Evolutionary conservation across 2,888 invertebrate species (phyloP), one percentile per base, ranked within the genome.

Genomic region (Pelosia muscerda): DNA sequence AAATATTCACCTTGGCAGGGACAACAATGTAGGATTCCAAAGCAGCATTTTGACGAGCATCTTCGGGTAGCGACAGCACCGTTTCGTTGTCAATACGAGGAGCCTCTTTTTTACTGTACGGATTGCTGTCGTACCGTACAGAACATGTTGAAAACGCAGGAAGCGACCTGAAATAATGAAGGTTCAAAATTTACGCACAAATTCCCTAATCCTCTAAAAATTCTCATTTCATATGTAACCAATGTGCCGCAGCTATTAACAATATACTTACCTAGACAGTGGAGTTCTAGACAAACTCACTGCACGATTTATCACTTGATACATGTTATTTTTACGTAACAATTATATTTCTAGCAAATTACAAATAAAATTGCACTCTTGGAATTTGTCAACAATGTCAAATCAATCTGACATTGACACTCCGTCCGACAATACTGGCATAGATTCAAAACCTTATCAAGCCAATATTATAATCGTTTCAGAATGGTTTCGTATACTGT

Each of bases 1-100:
- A 5, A 15, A n/a, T 28, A 42, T 23, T 78, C 90, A 96, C 96
- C 82, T 94, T 93, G 15, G 88, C 88, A 59, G 96, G 94, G 11
- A 97, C 95, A 38, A 93, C 90, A 84, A 97, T 96, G 58, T 93
- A 92, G 65, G 93, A 91, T 68, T 96, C 94, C 77, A 96, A 83
- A 62, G 84, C 83, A 58, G 63, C 71, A 78, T 92, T 93, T 63
- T 95, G 93, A 61, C 90, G 89, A 0, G 88, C 74, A 82, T 96
- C 95, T 64, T 95, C 95, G 3, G 95, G 93, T 62, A 93, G 87
- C 49, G 95, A 85, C 25, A 96, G 78, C 26, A 95, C 90, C 6
- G 86, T 56, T n/a, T 93, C 92, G 74, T 95, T 87, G 62, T 96
- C 95, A 59, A 96, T 92, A 68, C 82, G 91, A 1, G 94, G 92